These are phyloP conservation scores for Rhagophthalmus giganteus DNA, from an alignment of 2,888 invertebrate genomes.

Conservation along the genomic window DNA sequence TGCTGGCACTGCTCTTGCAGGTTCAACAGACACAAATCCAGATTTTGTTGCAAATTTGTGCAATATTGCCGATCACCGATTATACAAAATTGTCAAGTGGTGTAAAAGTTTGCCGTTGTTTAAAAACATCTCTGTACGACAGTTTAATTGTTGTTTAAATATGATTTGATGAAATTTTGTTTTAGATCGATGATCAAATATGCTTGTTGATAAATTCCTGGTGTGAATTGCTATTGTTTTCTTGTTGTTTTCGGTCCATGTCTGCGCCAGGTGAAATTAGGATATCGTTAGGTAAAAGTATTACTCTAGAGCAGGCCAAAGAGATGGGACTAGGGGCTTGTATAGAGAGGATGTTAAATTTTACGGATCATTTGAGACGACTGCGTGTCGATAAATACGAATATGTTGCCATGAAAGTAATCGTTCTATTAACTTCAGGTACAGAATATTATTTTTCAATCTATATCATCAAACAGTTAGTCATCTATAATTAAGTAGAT, in stretches of 20 bases:
- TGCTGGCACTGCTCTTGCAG: slow-evolving; percentile 59
- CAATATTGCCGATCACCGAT: slow-evolving; percentile 91
- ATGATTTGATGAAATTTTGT: slow-evolving; percentile 16
- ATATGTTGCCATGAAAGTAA: slow-evolving; percentile 95
- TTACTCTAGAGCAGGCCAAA: slow-evolving; percentile 67
- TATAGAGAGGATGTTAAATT: slow-evolving; percentile 91
- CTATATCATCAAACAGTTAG: slow-evolving; percentile 7
- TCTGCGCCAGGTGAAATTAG: slow-evolving; percentile 87
- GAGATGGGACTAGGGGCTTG: slow-evolving; percentile 81
- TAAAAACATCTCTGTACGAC: slow-evolving; percentile 87
- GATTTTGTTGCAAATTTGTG: slow-evolving; percentile 88
- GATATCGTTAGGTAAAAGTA: slow-evolving; percentile 63
- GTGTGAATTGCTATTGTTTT: slow-evolving; percentile 90
- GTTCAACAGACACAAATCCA: slow-evolving; percentile 67
- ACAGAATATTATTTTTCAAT: slow-evolving; percentile 36
- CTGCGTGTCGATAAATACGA: slow-evolving; percentile 93
- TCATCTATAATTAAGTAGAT: too few species aligned
- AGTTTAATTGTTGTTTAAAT: background rate
- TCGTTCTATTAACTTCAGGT: slow-evolving; percentile 91
- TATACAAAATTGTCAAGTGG: slow-evolving; percentile 98
- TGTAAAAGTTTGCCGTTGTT: slow-evolving; percentile 96
- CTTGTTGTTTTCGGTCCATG: slow-evolving; percentile 93
- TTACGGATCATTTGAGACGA: slow-evolving; percentile 88
- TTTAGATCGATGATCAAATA: slow-evolving; percentile 96
- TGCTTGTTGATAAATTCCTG: slow-evolving; percentile 95